phyloP scores from a whole-genome alignment of 1,140 invertebrate genomes.

The Akabosia matsudoensis region DNA sequence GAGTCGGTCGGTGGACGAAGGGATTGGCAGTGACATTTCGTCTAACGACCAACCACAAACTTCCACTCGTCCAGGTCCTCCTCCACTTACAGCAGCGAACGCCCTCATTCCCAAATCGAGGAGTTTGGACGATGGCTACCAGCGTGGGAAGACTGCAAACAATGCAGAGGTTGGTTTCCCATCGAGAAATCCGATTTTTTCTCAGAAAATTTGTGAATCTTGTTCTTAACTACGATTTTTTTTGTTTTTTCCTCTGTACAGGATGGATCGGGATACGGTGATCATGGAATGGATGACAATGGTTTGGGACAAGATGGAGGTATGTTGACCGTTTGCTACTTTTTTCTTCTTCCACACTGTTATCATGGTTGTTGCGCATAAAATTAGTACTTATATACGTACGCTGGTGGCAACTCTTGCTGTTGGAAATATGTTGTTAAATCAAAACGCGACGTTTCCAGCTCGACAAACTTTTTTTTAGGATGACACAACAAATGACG shows the following conservation, averaged over 20 bases:
- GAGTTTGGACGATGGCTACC: constrained; percentile 38
- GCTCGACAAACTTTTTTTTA: neutral
- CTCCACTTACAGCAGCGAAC: constrained; percentile 33
- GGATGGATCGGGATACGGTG: neutral
- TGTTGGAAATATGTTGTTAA: neutral
- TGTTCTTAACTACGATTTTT: too few species aligned
- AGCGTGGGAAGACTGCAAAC: constrained; percentile 8
- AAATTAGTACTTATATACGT: neutral
- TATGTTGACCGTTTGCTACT: neutral
- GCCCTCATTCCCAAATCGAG: constrained; percentile 35
- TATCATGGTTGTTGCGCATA: neutral
- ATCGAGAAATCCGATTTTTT: neutral
- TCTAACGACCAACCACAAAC: constrained; percentile 23
- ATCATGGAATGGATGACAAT: constrained; percentile 12
- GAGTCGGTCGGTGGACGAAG: constrained; percentile 42
- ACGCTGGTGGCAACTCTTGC: neutral
- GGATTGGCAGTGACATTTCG: constrained; percentile 10
- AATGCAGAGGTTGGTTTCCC: constrained; percentile 15
- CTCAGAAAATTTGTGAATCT: too few species aligned
- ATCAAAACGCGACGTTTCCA: neutral
- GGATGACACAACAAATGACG: neutral
- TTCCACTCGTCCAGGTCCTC: constrained; percentile 26
- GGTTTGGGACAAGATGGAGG: constrained; percentile 17
- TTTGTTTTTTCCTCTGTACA: neutral
- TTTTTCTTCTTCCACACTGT: neutral